These are phyloP conservation scores for Rhynchomys soricoides DNA, from an alignment of 2,113 vertebrate species.

Conservation along the genomic window DNA sequence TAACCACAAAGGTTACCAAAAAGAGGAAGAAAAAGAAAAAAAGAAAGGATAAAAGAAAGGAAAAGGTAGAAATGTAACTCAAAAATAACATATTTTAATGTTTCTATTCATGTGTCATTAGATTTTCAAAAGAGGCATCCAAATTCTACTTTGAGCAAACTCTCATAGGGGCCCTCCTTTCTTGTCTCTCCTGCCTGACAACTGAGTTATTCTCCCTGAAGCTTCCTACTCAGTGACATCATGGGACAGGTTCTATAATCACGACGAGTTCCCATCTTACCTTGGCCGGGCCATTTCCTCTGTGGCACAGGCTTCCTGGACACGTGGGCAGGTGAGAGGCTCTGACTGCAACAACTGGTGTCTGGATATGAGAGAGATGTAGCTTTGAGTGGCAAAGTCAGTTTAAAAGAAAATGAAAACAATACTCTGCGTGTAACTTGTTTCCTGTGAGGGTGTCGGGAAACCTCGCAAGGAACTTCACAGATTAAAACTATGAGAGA, in stretches of 20 bases:
- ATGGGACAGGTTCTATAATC: conserved; percentile 72
- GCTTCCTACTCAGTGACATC: conserved; percentile 60
- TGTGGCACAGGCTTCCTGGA: conserved; percentile 82
- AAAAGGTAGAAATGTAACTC: conserved; percentile 62
- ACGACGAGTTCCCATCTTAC: conserved; percentile 77
- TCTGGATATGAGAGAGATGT: neutral
- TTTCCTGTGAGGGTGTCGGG: conserved; percentile 68
- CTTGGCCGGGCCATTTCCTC: conserved; percentile 83
- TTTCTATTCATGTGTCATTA: conserved; percentile 58
- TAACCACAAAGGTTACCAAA: conserved; percentile 65
- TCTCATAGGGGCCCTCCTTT: neutral
- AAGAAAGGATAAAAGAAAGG: neutral
- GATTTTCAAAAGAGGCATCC: conserved; percentile 68
- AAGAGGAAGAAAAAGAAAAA: neutral
- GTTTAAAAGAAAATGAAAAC: conserved; percentile 36
- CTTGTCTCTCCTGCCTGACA: neutral
- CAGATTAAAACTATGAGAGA: conserved; percentile 50
- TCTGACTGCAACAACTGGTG: conserved; percentile 29
- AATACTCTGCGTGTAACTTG: neutral
- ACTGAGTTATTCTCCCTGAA: conserved; percentile 50
- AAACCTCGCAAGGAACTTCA: conserved; percentile 55
- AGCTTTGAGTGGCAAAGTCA: conserved; percentile 6
- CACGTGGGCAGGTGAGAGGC: conserved; percentile 84
- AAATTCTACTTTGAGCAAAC: conserved; percentile 44
- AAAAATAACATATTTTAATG: conserved; percentile 76